Percentiles rank a stretch among this genome's conserved stretches.
These are phyloP conservation scores for Campoletis sonorensis DNA, from an alignment of 1,140 invertebrate genomes.

Conservation along the genomic window DNA sequence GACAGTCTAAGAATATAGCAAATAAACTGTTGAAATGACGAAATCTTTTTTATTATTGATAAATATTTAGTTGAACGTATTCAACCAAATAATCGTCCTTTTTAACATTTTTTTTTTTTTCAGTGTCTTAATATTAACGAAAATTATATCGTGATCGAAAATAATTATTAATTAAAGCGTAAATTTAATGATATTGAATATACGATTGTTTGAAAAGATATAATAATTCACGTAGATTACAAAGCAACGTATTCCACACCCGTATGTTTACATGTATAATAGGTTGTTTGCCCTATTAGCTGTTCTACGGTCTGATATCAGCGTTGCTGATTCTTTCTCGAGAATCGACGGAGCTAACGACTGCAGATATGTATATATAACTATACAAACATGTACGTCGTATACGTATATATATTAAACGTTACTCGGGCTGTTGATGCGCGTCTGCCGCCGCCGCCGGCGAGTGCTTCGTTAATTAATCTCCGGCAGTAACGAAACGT, in stretches of 20 bases:
- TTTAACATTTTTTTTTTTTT: no score
- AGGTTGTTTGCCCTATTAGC: slow-evolving; percentile 55
- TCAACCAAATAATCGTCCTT: no score
- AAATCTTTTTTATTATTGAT: no score
- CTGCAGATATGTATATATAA: neutral
- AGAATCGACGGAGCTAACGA: neutral
- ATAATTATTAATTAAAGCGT: neutral
- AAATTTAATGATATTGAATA: neutral
- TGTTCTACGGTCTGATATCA: slow-evolving; percentile 56
- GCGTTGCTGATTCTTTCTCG: slow-evolving; percentile 67
- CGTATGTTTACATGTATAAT: neutral
- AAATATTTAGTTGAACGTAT: no score
- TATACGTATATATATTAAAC: neutral
- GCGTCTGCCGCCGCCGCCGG: slow-evolving; percentile 59
- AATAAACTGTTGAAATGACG: no score
- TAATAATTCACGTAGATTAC: neutral
- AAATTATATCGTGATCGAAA: neutral
- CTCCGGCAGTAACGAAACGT: slow-evolving; percentile 67
- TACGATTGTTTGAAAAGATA: neutral
- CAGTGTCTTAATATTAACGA: no score
- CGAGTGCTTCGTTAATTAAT: slow-evolving; percentile 75
- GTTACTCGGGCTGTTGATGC: slow-evolving; percentile 35
- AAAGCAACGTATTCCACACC: neutral
- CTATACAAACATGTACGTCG: neutral
- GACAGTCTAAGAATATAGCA: no score